Conservation (phyloP, 2,888 invertebrate species). For the Bellardia pandia region DNA sequence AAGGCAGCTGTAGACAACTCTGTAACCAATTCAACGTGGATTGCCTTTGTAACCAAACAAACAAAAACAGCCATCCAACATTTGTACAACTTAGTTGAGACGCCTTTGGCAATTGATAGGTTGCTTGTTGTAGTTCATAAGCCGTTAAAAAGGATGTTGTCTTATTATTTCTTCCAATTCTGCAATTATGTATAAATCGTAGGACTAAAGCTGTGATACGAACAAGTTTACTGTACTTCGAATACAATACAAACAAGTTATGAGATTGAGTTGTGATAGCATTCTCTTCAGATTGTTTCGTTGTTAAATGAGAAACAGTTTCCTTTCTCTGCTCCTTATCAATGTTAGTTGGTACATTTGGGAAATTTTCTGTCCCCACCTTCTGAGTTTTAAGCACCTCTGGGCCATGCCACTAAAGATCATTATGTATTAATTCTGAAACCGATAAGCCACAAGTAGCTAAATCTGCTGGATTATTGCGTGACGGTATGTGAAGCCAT, state of each 20-base stretch:
- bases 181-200: too few relatives aligned
- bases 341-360: neutral
- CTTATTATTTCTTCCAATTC: constrained; percentile 26
- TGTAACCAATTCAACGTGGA: constrained; percentile 53
- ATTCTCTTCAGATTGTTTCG: too few relatives aligned
- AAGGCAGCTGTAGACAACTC: constrained; percentile 74
- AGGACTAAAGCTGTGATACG: constrained; percentile 12
- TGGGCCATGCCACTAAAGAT: too few relatives aligned
- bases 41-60: constrained; percentile 50
- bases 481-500: constrained; percentile 51
- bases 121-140: constrained; percentile 67
- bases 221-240: constrained; percentile 8
- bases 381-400: too few relatives aligned
- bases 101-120: constrained; percentile 55
- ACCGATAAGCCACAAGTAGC: constrained; percentile 53
- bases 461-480: constrained; percentile 44
- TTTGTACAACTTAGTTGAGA: constrained; percentile 47
- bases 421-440: neutral
- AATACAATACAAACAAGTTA: neutral
- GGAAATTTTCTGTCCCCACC: too few relatives aligned
- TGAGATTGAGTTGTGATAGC: constrained; percentile 25
- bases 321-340: constrained; percentile 31
- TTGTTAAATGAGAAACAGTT: too few relatives aligned
- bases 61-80: constrained; percentile 35
- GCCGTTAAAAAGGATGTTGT: constrained; percentile 52